Percentiles rank a stretch among this genome's conserved stretches.
phyloP scores from a whole-genome alignment of 1,140 invertebrate species.

The Conus ventricosus region DNA sequence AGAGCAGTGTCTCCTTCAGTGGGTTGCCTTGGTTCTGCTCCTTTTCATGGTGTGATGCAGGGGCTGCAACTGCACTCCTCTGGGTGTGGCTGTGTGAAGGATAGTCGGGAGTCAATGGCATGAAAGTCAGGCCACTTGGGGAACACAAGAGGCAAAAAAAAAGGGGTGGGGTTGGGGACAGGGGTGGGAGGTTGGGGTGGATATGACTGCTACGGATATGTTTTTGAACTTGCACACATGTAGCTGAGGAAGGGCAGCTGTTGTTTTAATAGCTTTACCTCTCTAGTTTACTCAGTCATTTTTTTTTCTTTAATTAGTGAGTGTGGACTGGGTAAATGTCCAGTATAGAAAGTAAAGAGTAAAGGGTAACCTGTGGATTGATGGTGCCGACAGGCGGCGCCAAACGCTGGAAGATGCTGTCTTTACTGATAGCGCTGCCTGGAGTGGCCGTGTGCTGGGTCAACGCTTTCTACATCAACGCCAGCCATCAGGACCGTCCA shows the following conservation, averaged over 20 bases:
- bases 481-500: conserved; percentile 75
- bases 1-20: no score
- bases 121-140: no score
- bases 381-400: background rate
- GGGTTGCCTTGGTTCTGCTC: no score
- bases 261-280: background rate
- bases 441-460: conserved; percentile 82
- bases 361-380: background rate
- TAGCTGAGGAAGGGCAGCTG: background rate
- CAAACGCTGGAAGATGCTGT: conserved; percentile 24
- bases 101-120: no score
- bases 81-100: no score
- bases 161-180: no score
- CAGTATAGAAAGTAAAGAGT: background rate
- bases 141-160: no score
- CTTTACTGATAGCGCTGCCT: conserved; percentile 71
- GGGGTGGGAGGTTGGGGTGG: no score
- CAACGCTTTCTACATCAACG: conserved; percentile 82
- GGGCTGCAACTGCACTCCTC: no score
- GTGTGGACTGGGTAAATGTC: background rate
- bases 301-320: background rate
- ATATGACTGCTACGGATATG: background rate
- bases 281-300: background rate
- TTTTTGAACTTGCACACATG: background rate
- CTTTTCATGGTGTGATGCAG: no score